Base-by-base conservation (phyloP, 2,888 invertebrate species). In the Timema podura region DNA sequence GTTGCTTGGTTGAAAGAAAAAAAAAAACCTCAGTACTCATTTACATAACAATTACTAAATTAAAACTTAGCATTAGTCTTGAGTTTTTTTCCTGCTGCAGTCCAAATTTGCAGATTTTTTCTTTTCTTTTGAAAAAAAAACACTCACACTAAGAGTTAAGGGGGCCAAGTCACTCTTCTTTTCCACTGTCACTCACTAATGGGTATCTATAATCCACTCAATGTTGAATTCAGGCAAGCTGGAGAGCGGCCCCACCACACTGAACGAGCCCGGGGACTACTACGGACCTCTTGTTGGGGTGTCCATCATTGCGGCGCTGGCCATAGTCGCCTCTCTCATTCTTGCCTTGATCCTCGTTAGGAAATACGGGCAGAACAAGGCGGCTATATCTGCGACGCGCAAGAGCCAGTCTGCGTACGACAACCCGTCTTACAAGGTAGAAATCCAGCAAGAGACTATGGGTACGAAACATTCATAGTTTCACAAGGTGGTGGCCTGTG, bases 401-500 rank as follows among this genome's bases (percentile, higher is more conserved):
- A 92, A 93, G 79, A 89, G 87, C 75, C 75, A 76, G 48, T 76
- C 77, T 70, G 92, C 93, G 64, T 95, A 95, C 79, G 95, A 95
- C 81, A 95, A 95, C 83, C 95, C 95, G 64, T 93, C 94, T 77
- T 95, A 95, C 85, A 95, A 95, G 88, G 92, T 95, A 81, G 93
- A 93, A 83, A 88, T 93, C 81, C 93, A 93, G 83, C 93, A 93
- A 84, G 93, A 93, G 85, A 93, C 93, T 78, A 93, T 93, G 92
- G 92, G 93, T 93, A 85, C 72, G 78, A 65, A 67, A 71, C 69
- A 69, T 68, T 61, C 69, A 69, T 66, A 65, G 69, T 66, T 65
- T 66, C 57, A 64, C 67, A 70, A 30, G 15, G 61, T 15, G 61
- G 61, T 10, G 61, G 61, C 11, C 44, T 10, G 15, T 16, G 61